Evolutionary conservation across 2,797 vertebrate genomes (phyloP).

Genomic region (Coccyzus lansbergi): DNA sequence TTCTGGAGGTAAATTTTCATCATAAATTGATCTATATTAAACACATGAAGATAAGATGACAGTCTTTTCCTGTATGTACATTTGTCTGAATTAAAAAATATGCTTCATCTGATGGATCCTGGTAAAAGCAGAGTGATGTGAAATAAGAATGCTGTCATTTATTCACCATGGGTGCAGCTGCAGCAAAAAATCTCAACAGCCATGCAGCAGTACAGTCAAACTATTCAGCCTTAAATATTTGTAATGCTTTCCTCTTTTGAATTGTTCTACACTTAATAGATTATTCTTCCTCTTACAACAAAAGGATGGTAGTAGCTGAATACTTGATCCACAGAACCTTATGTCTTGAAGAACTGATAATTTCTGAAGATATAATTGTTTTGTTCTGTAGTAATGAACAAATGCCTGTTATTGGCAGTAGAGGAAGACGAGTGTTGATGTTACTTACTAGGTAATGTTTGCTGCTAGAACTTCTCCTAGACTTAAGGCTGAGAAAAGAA

Average conservation of each 20-base stretch:
- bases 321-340: not conserved
- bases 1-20: not conserved
- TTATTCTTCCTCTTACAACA: not conserved
- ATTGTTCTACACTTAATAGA: not conserved
- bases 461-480: not conserved
- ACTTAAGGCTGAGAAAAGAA: not conserved
- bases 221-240: not conserved
- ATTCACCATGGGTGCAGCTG: not conserved
- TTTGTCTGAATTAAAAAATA: not conserved
- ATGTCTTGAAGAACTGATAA: not conserved
- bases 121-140: not conserved
- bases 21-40: not conserved
- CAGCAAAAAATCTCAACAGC: not conserved
- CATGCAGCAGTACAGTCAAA: not conserved
- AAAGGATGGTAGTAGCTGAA: not conserved
- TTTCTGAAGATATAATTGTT: not conserved
- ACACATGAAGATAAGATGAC: not conserved
- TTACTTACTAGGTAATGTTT: not conserved
- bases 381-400: not conserved
- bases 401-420: not conserved
- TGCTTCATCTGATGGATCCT: not conserved
- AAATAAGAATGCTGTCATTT: not conserved
- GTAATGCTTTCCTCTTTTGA: not conserved
- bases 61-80: not conserved
- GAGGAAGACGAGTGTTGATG: not conserved